phyloP scores from a whole-genome alignment of 2,888 invertebrate species.

The Plebejus melissa region DNA sequence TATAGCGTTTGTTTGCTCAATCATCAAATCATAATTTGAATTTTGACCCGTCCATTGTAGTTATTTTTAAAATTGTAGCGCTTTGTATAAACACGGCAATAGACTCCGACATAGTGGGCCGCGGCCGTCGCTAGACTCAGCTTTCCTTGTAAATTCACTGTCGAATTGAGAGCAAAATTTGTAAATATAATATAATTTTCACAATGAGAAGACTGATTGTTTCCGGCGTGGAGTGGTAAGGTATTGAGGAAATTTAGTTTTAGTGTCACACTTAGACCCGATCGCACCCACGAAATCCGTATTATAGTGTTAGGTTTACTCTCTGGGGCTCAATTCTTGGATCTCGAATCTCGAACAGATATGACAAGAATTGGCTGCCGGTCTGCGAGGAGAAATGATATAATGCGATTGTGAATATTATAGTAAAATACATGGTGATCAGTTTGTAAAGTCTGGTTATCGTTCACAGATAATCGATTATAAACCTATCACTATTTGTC shows the following conservation, averaged over 20 bases:
- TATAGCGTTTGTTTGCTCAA: constrained; percentile 51
- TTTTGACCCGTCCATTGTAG: constrained; percentile 63
- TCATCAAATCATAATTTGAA: constrained; percentile 44
- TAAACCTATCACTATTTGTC: not conserved
- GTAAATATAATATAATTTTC: constrained; percentile 72
- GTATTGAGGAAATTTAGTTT: constrained; percentile 66
- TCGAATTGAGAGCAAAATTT: constrained; percentile 40
- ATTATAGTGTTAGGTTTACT: constrained; percentile 20
- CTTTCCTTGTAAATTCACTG: constrained; percentile 42
- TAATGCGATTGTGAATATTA: not conserved
- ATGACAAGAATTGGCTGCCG: not conserved
- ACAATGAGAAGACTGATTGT: constrained; percentile 77
- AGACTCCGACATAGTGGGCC: constrained; percentile 19
- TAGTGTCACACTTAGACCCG: constrained; percentile 40
- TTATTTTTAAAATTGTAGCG: constrained; percentile 38
- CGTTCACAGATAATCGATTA: not conserved
- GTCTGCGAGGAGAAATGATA: not conserved
- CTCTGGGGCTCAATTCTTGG: not conserved
- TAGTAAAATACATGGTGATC: not conserved
- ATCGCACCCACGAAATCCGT: not conserved
- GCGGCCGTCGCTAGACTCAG: constrained; percentile 28
- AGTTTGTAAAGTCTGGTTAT: not conserved
- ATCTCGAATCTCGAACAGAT: not conserved
- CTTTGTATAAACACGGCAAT: constrained; percentile 32
- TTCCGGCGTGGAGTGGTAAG: constrained; percentile 70